Conservation (phyloP, 2,797 vertebrate species). For the Acipenser transmontanus region DNA sequence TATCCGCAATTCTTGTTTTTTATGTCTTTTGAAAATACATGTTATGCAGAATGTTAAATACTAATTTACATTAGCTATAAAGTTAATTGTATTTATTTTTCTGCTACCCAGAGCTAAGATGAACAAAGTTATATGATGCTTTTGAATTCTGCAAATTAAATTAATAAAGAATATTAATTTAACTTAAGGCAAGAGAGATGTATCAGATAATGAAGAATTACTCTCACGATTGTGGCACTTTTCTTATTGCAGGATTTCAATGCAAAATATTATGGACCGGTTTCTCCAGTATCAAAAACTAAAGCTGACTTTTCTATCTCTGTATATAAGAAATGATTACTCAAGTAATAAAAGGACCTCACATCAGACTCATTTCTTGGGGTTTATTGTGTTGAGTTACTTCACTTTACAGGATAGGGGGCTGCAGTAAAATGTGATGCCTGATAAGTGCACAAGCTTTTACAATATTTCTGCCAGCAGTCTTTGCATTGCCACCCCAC, state of each 20-base stretch:
- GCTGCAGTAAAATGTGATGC: too few species aligned
- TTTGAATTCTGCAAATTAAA: constrained; percentile 40
- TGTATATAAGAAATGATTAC: not conserved
- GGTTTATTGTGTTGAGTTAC: not conserved
- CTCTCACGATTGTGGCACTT: not conserved
- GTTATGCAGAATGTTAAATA: constrained; percentile 22
- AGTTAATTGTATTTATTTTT: constrained; percentile 29
- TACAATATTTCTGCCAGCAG: too few species aligned
- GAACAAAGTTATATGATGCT: constrained; percentile 20
- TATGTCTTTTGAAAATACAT: constrained; percentile 15
- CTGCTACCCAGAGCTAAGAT: constrained; percentile 40
- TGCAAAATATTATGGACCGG: not conserved
- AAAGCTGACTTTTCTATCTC: not conserved
- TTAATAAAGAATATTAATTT: not conserved
- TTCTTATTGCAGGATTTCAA: not conserved
- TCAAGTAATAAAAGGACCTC: not conserved
- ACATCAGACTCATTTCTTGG: not conserved
- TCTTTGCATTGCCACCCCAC: too few species aligned
- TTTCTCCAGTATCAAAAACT: not conserved
- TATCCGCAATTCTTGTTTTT: constrained; percentile 1
- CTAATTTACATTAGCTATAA: constrained; percentile 30
- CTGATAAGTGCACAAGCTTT: too few species aligned
- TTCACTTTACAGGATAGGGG: too few species aligned
- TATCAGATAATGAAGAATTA: not conserved
- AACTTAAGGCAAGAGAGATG: not conserved